Base-by-base conservation (phyloP, 1,140 invertebrate species). In the Sarcophaga peregrina region DNA sequence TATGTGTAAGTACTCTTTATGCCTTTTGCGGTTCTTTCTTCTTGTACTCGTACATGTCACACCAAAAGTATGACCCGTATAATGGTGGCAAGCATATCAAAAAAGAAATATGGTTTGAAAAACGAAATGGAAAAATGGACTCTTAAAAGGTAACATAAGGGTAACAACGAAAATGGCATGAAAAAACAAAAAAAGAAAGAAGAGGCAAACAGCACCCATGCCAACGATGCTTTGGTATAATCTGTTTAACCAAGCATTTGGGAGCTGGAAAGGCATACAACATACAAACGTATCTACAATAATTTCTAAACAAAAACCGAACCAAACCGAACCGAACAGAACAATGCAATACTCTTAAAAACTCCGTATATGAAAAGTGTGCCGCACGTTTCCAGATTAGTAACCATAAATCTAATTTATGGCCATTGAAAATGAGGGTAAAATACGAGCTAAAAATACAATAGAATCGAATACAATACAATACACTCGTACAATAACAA, bases 331-430 rank as follows among this genome's bases (percentile, higher is more conserved):
- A 68, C 20, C 8, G n/a, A 68, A 68, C 62, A 68, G 20, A 68
- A 20, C n/a, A 68, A 20, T 68, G 20, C 62, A 68, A 68, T 68
- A 68, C 62, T 20, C 62, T 58, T n/a, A 5, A 15, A 58, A 5
- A 58, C 54, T n/a, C 5, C 11, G 54, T 58, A 0, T n/a, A 58
- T 68, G 20, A 13, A 68, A 68, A 20, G 62, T 68, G 45, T 74
- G 62, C 17, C 15, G 73, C 73, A 74, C 45, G 73, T 74, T 46
- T 74, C 6, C 45, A 47, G 73, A 74, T 74, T 74, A 74, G 73
- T 74, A 74, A 74, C 73, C 73, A 74, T 74, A 74, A 74, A 74
- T 74, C 37, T 74, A 74, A 74, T 74, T 74, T 74, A 74, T 74
- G 73, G 73, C 73, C 37, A 74, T 74, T 74, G 73, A 46, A 37